A percentile compares a stretch with the other conserved stretches of the same genome.
Evolutionary conservation across 53 echinoderm and acorn worm species (phyloP).

Genomic region (Zoroaster sp.): DNA sequence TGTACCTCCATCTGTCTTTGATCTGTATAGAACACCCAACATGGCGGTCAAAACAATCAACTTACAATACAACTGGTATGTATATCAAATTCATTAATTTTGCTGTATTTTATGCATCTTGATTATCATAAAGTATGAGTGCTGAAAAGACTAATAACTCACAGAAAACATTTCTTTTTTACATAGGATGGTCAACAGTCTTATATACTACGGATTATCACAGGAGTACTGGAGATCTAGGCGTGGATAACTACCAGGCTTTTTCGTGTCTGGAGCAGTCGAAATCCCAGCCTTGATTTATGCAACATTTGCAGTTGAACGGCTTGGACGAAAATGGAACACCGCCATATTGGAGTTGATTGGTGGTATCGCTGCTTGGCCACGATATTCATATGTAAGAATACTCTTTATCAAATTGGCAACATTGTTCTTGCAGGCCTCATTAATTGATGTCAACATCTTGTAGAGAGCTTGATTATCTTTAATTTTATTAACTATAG

Average conservation of each 20-base stretch:
- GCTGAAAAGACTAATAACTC: background rate
- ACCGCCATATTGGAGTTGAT: slow-evolving; percentile 52
- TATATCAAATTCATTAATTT: background rate
- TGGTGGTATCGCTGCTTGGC: slow-evolving; percentile 71
- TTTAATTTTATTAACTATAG: too few species aligned
- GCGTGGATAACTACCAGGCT: slow-evolving; percentile 72
- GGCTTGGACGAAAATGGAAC: slow-evolving; percentile 63
- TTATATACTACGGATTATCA: slow-evolving; percentile 82
- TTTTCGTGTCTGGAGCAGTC: slow-evolving; percentile 78
- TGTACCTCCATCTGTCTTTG: slow-evolving; percentile 36
- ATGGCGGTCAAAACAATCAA: slow-evolving; percentile 54
- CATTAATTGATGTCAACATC: too few species aligned
- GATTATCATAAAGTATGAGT: background rate
- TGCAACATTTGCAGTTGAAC: slow-evolving; percentile 48
- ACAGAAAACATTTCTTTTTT: background rate
- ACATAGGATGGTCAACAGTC: slow-evolving; percentile 72
- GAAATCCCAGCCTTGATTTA: slow-evolving; percentile 76
- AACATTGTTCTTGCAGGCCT: too few species aligned
- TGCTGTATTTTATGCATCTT: background rate
- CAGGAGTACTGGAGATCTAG: slow-evolving; percentile 79
- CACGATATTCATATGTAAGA: slow-evolving; percentile 67
- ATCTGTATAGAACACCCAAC: slow-evolving; percentile 49
- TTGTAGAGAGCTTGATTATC: too few species aligned
- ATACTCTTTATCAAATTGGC: too few species aligned
- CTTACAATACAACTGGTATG: slow-evolving; percentile 51